Conservation (phyloP, 2,888 invertebrate genomes). For the Drosophila niveifrons region DNA sequence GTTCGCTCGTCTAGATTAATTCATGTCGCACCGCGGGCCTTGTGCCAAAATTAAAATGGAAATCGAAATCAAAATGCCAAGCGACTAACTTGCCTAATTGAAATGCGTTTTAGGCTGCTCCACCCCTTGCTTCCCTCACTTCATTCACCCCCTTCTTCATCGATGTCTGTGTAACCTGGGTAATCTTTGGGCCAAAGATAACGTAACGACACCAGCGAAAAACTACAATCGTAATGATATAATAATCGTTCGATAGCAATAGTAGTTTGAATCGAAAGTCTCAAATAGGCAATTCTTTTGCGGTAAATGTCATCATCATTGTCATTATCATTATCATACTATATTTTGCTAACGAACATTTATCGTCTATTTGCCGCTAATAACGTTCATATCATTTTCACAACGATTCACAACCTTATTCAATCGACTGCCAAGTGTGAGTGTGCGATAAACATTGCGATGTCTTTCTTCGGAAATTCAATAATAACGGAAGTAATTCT, state of each 20-base stretch:
- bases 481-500: conserved; percentile 34
- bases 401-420: conserved; percentile 9
- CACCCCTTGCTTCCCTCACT: background rate
- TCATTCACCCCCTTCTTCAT: background rate
- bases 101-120: conserved; percentile 49
- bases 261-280: background rate
- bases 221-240: conserved; percentile 33
- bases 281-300: background rate
- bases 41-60: conserved; percentile 54
- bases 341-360: conserved; percentile 18
- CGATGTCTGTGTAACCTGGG: conserved; percentile 34
- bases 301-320: conserved; percentile 10
- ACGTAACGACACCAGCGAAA: conserved; percentile 5
- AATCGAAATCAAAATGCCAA: conserved; percentile 38
- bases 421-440: background rate
- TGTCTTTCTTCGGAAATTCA: conserved; percentile 37
- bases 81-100: conserved; percentile 39
- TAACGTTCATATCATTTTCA: conserved; percentile 22
- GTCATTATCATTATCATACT: conserved; percentile 28
- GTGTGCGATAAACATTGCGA: conserved; percentile 8
- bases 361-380: conserved; percentile 19
- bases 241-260: conserved; percentile 31
- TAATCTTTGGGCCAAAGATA: conserved; percentile 63
- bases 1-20: conserved; percentile 70
- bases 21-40: conserved; percentile 56